A percentile compares a stretch with the other conserved stretches of the same genome.
phyloP scores from a whole-genome alignment of 2,888 invertebrate species.

The Adela reaumurella region DNA sequence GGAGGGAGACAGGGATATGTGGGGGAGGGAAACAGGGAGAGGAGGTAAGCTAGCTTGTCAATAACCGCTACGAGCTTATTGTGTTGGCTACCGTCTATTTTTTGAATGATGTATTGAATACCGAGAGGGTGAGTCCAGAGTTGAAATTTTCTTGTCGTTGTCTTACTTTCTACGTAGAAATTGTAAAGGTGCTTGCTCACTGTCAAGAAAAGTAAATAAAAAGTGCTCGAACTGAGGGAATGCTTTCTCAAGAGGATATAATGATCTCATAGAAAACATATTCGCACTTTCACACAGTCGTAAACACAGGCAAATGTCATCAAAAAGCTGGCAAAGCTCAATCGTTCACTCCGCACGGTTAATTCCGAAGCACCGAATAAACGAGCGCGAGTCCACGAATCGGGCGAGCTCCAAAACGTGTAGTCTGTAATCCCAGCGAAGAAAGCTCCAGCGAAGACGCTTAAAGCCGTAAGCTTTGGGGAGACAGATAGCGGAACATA shows the following conservation, averaged over 20 bases:
- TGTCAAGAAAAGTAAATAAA: too few relatives aligned
- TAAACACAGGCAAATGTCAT: too few relatives aligned
- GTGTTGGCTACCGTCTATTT: neutral
- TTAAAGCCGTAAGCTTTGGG: conserved; percentile 21
- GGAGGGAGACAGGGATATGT: conserved; percentile 4
- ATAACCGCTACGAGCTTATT: neutral
- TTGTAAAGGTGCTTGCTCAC: too few relatives aligned
- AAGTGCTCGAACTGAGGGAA: too few relatives aligned
- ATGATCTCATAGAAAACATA: too few relatives aligned
- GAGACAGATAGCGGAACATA: conserved; percentile 27
- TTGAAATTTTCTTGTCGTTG: too few relatives aligned
- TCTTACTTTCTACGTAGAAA: too few relatives aligned
- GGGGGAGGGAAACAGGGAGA: neutral
- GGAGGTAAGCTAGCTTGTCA: neutral
- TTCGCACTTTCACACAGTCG: too few relatives aligned
- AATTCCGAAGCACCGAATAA: neutral
- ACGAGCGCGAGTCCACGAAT: neutral
- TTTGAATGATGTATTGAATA: too few relatives aligned
- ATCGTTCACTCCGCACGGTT: neutral
- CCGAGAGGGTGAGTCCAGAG: too few relatives aligned
- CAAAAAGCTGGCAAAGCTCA: too few relatives aligned
- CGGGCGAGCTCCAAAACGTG: neutral
- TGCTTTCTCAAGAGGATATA: too few relatives aligned
- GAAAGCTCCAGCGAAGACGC: neutral
- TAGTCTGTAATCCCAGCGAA: neutral